phyloP scores from a whole-genome alignment of 2,888 invertebrate genomes.

The Ligdia adustata region DNA sequence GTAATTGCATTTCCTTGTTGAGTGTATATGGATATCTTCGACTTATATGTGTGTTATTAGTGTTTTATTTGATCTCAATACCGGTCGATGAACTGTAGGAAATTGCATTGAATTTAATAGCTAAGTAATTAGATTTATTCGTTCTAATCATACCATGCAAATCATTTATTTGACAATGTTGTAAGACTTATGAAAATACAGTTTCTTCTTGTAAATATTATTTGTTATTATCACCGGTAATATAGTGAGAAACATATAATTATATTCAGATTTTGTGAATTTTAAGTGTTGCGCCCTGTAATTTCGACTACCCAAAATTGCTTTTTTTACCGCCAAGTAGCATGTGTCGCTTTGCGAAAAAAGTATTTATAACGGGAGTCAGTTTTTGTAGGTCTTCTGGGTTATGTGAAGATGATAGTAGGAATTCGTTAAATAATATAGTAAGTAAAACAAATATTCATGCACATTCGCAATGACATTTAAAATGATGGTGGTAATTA shows the following conservation, averaged over 20 bases:
- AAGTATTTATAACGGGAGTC: slow-evolving; percentile 44
- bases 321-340: slow-evolving; percentile 31
- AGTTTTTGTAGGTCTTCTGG: slow-evolving; percentile 19
- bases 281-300: slow-evolving; percentile 33
- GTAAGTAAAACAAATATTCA: no score
- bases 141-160: no score
- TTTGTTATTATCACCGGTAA: slow-evolving; percentile 39
- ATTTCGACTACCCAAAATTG: slow-evolving; percentile 34
- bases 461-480: no score
- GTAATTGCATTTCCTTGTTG: slow-evolving; percentile 54
- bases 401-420: slow-evolving; percentile 4
- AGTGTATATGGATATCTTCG: slow-evolving; percentile 30
- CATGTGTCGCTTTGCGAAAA: slow-evolving; percentile 17
- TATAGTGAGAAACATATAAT: slow-evolving; percentile 41
- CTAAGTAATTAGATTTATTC: no score
- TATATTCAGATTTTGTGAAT: slow-evolving; percentile 36
- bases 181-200: no score
- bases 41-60: slow-evolving; percentile 32
- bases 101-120: no score
- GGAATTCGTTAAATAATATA: no score
- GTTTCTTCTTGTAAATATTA: no score
- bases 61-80: slow-evolving; percentile 37
- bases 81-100: slow-evolving; percentile 32
- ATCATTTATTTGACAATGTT: no score
- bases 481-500: no score